Evolutionary conservation across 2,113 vertebrate genomes (phyloP).

Genomic region (Salminus brasiliensis): DNA sequence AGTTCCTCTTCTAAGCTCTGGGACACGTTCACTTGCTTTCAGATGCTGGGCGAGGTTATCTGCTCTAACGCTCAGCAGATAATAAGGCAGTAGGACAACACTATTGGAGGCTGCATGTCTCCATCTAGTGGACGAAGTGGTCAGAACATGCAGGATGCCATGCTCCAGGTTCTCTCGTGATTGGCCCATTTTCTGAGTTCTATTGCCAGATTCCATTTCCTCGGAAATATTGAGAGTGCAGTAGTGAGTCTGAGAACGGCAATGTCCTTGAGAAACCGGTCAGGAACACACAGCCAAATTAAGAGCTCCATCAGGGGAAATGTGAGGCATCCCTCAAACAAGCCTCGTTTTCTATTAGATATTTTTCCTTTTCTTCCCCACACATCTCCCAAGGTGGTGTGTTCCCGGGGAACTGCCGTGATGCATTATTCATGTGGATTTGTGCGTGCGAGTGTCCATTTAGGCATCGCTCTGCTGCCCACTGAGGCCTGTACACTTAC

Average conservation of each 20-base stretch:
- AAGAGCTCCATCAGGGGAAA: background rate
- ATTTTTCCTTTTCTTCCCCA: no score
- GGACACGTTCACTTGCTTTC: background rate
- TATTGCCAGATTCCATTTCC: conserved; percentile 22
- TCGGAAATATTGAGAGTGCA: conserved; percentile 38
- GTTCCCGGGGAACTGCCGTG: background rate
- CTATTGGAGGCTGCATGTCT: conserved; percentile 33
- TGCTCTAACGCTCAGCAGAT: background rate
- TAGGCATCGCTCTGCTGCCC: conserved; percentile 1
- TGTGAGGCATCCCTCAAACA: conserved; percentile 28
- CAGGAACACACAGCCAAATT: background rate
- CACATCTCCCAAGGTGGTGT: conserved; percentile 48
- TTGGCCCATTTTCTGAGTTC: conserved; percentile 7
- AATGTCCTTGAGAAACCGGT: conserved; percentile 26
- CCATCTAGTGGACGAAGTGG: conserved; percentile 42
- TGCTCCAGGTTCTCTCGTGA: background rate
- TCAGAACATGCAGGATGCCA: background rate
- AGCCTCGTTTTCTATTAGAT: conserved; percentile 50
- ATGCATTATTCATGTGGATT: conserved; percentile 46
- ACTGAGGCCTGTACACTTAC: background rate
- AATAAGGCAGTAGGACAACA: background rate
- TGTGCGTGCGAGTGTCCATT: background rate
- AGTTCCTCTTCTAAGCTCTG: background rate
- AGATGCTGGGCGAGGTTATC: background rate
- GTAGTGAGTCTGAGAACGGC: conserved; percentile 23